A percentile compares a stretch with the other conserved stretches of the same genome.
Evolutionary conservation across 2,797 vertebrate genomes (phyloP).

Genomic region (Falco peregrinus): DNA sequence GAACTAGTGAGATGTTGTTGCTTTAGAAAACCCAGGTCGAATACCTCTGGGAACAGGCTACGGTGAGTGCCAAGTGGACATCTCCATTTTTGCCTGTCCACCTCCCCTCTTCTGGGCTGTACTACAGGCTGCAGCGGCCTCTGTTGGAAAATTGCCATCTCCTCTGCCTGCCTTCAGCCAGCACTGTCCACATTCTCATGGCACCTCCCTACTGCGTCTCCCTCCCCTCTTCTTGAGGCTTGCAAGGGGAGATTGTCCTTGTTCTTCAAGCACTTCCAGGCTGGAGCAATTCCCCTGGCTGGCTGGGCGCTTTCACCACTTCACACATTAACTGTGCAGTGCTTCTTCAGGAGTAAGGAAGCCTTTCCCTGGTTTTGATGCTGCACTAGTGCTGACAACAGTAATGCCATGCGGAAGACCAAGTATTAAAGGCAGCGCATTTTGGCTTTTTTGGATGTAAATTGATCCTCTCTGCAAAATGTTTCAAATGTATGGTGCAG

Average conservation of each 20-base stretch:
- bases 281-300: neutral
- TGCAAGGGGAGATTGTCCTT: neutral
- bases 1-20: neutral
- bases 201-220: neutral
- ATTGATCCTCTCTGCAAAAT: neutral
- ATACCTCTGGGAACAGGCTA: accelerated
- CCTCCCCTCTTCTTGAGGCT: neutral
- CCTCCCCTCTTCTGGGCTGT: accelerated
- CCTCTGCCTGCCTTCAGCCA: neutral
- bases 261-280: neutral
- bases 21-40: neutral
- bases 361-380: neutral
- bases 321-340: neutral
- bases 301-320: neutral
- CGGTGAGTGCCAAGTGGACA: neutral
- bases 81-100: neutral
- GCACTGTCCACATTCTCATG: neutral
- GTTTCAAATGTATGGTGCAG: neutral
- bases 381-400: neutral
- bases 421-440: neutral
- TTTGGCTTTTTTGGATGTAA: slow-evolving; percentile 32
- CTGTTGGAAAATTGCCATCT: neutral
- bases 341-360: neutral
- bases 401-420: neutral
- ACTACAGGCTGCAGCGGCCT: neutral